phyloP scores from a whole-genome alignment of 2,113 vertebrate genomes.

The Scopus umbretta region DNA sequence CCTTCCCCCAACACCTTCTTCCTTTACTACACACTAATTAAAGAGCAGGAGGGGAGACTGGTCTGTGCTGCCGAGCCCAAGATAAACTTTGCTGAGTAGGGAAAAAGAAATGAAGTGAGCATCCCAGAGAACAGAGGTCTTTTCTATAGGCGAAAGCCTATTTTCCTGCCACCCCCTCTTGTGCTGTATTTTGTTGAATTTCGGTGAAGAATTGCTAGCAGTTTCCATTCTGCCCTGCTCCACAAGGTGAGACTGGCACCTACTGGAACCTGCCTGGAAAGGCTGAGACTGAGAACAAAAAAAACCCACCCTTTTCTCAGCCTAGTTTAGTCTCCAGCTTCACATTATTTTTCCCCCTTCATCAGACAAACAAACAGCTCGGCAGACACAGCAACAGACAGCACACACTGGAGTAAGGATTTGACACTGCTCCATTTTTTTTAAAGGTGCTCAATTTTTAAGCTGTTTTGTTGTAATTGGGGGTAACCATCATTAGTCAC shows the following conservation, averaged over 20 bases:
- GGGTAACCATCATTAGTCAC: not conserved
- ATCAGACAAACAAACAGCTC: constrained; percentile 10
- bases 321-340: not conserved
- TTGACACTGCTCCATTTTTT: not conserved
- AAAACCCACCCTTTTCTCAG: not conserved
- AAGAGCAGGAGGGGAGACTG: not conserved
- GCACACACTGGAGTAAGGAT: not conserved
- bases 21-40: constrained; percentile 22
- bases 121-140: constrained; percentile 17
- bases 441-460: not conserved
- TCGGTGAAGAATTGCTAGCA: not conserved
- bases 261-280: constrained; percentile 9
- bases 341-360: not conserved
- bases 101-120: constrained; percentile 10
- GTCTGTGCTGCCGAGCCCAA: not conserved
- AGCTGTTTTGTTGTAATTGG: not conserved
- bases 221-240: constrained; percentile 25
- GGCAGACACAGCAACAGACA: not conserved
- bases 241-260: constrained; percentile 58
- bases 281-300: not conserved
- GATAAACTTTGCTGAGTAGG: constrained; percentile 41
- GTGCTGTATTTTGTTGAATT: not conserved
- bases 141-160: not conserved
- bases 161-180: not conserved
- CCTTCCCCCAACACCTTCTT: not conserved